Evolutionary conservation across 2,113 vertebrate genomes (phyloP), one percentile per base, ranked within the genome.

Genomic region (Sphyrna mokarran): DNA sequence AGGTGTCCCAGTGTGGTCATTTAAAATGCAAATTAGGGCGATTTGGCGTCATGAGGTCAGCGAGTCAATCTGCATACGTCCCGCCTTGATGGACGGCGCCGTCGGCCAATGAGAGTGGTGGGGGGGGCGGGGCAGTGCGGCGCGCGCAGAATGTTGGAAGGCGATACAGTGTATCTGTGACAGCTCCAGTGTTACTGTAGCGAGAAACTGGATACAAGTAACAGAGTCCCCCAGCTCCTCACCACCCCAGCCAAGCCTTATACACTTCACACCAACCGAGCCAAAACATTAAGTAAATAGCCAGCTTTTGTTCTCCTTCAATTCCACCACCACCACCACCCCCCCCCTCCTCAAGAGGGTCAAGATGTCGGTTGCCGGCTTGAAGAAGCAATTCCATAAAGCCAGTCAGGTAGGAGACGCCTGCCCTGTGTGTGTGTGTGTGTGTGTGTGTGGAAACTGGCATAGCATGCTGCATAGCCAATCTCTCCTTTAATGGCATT

Each of bases 361-460:
- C 68, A 95, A 85, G 58, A 95, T 95, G 95, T 95, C 95, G 78
- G 95, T 95, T 40, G 98, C 98, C 70, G 98, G 98, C 96, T 97
- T 99, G 95, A 98, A 98, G 97, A 99, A 99, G 96, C 98, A 98
- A 97, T 98, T 99, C 95, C 98, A 98, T 97, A 98, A 98, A 97
- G 98, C 98, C 96, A 99, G 98, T 96, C 98, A 99, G 98, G 98
- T 99, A 97, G 97, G 83, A 96, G 96, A 33, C 80, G 29, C 80
- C 80, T 20, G 80, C 76, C 76, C 14, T 18, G 85, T 48, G 83
- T 86, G 40, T 86, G 83, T 43, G 37, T 86, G 83, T 40, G 11
- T 85, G n/a, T 43, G 40, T 86, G 43, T 48, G 37, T 26, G 43
- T 48, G 43, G 43, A 48, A 48, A 20, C 29, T 86, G 83, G 54